These are phyloP conservation scores for Lasioglossum pauxillum DNA, from an alignment of 2,888 invertebrate species.

Conservation along the genomic window DNA sequence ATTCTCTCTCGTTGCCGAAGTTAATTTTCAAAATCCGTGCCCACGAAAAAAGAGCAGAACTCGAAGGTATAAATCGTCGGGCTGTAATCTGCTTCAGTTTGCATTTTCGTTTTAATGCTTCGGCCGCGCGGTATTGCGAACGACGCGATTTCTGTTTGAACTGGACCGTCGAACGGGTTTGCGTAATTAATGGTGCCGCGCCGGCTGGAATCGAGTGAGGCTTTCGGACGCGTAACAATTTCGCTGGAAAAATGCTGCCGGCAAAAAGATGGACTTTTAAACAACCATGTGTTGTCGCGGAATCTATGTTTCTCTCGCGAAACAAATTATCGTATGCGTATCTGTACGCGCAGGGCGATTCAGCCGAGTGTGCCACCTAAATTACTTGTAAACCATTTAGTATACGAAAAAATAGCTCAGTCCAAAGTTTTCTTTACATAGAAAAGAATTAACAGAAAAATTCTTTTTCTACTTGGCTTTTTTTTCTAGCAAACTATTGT, in stretches of 20 bases:
- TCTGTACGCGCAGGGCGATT: too few relatives aligned
- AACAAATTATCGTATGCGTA: neutral
- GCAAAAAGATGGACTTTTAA: neutral
- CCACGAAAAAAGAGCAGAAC: neutral
- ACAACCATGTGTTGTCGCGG: neutral
- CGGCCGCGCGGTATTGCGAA: conserved; percentile 22
- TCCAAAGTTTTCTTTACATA: too few relatives aligned
- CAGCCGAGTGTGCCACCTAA: too few relatives aligned
- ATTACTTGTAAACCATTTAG: too few relatives aligned
- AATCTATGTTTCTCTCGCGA: neutral
- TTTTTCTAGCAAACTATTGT: too few relatives aligned
- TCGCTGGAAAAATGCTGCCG: conserved; percentile 12
- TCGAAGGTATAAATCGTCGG: conserved; percentile 2
- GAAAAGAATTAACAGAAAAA: too few relatives aligned
- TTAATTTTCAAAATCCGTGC: neutral
- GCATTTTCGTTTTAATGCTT: conserved; percentile 15
- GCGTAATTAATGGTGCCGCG: conserved; percentile 28
- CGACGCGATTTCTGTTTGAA: conserved; percentile 40
- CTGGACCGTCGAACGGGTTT: neutral
- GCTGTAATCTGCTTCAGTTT: conserved; percentile 11
- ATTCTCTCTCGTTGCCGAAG: neutral
- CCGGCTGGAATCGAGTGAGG: neutral
- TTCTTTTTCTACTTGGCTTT: too few relatives aligned
- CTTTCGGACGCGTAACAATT: conserved; percentile 15
- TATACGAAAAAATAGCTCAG: too few relatives aligned